Evolutionary conservation across 1,140 invertebrate genomes (phyloP), one percentile per base, ranked within the genome.

Genomic region (Apocrypta bakeri): DNA sequence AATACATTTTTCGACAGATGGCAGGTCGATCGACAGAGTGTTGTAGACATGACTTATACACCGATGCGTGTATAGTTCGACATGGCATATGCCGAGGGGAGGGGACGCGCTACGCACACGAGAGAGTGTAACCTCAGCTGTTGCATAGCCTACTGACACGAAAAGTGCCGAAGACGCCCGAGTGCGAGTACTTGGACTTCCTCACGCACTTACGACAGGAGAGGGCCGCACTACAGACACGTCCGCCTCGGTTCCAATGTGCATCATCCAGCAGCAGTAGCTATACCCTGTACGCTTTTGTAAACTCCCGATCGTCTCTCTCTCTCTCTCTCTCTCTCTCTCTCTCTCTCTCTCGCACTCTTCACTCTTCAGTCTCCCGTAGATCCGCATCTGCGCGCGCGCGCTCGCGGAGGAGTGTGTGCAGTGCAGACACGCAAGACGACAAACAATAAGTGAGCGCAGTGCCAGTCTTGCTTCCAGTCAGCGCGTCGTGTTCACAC

Each of bases 151-250:
- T 33, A 71, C 68, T 71, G 68, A 31, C 68, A 71, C 68, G 68
- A 33, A 71, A 71, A 33, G 68, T 33, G 29, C 68, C 68, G 68
- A 71, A 71, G 68, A 71, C 68, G 68, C 68, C 68, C 68, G 68
- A 71, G 31, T 12, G 68, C 29, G 68, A 31, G 68, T 31, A 29
- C 66, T 48, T 48, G 68, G 29, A 29, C 66, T 48, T 48, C 42
- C 42, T 48, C 42, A 48, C 42, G 42, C 33, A 37, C n/a, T n/a
- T 37, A 48, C 42, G 42, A 48, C 42, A n/a, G 21, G n/a, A 17
- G 21, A 17, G 9, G 3, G 33, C n/a, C n/a, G n/a, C n/a, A 37
- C 33, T 37, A 9, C 9, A 48, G 42, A 48, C 48, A 56, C 48
- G 48, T 56, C 48, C 48, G 7, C 48, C 48, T 21, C 21, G 21